Evolutionary conservation across 2,888 invertebrate genomes (phyloP).

Genomic region (Taphrorychus bicolor): DNA sequence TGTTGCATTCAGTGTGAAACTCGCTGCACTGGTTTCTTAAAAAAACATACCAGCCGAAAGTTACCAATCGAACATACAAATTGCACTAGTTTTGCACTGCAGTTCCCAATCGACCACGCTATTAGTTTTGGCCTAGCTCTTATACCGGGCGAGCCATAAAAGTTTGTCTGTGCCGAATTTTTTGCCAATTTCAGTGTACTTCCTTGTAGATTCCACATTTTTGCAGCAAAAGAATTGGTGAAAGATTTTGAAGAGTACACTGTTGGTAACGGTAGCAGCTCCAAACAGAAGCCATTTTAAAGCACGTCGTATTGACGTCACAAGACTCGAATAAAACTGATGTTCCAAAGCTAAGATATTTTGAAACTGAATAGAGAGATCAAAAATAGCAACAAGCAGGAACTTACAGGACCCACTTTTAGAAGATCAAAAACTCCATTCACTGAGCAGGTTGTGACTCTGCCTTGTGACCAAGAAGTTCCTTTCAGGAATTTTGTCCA

Average conservation of each 20-base stretch:
- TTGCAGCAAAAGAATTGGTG: background rate
- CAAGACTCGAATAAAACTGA: conserved; percentile 37
- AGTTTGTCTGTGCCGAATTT: no score
- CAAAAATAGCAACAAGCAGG: conserved; percentile 24
- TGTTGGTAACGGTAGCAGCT: background rate
- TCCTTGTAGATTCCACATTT: no score
- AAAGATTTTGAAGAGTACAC: conserved; percentile 26
- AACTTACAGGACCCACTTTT: conserved; percentile 20
- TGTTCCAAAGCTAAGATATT: conserved; percentile 29
- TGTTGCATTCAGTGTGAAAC: no score
- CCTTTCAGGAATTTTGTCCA: conserved; percentile 26
- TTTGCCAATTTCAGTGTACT: no score
- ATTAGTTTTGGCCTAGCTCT: no score
- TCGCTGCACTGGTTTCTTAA: no score
- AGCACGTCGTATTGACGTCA: conserved; percentile 27
- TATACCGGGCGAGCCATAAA: no score
- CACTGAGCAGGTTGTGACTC: background rate
- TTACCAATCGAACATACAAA: no score
- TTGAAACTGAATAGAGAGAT: conserved; percentile 24
- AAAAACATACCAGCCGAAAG: no score
- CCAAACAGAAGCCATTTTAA: background rate
- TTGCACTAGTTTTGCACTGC: no score
- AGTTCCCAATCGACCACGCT: no score
- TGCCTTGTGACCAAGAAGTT: background rate
- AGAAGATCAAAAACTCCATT: conserved; percentile 16